Evolutionary conservation across 2,113 vertebrate genomes (phyloP).

Genomic region (Pteronura brasiliensis): DNA sequence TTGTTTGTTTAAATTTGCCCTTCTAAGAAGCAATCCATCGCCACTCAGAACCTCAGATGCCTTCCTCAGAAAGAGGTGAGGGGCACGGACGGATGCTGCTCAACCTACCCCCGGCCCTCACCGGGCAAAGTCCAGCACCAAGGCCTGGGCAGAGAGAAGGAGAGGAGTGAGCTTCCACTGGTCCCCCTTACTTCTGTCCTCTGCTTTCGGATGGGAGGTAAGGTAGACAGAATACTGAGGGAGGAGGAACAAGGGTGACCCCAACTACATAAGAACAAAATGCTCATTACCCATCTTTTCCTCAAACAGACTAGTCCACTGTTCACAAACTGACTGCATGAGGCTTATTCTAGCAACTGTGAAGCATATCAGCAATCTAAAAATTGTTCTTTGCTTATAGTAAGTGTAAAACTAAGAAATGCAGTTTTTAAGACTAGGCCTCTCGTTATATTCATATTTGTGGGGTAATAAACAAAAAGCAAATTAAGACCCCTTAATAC

Average conservation of each 20-base stretch:
- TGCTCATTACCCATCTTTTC: neutral
- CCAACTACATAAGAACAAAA: neutral
- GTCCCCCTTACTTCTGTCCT: neutral
- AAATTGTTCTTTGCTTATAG: neutral
- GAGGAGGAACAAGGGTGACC: neutral
- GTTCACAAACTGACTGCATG: neutral
- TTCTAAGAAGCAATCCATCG: neutral
- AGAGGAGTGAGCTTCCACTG: too few species aligned
- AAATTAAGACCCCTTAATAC: neutral
- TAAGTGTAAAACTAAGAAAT: neutral
- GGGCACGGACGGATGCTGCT: fast-evolving
- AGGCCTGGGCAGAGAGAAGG: neutral
- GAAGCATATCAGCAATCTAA: neutral
- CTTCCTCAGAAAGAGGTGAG: neutral
- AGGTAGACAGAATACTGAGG: neutral
- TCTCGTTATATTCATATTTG: neutral
- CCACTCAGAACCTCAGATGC: neutral
- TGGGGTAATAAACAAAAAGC: neutral
- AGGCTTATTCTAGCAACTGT: neutral
- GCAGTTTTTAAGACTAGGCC: neutral
- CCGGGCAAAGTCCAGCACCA: neutral
- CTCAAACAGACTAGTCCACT: neutral
- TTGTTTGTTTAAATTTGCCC: neutral
- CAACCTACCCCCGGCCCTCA: too few species aligned
- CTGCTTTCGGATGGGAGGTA: neutral